These are phyloP conservation scores for Tipula vernalis DNA, from an alignment of 2,888 invertebrate species.

Conservation along the genomic window DNA sequence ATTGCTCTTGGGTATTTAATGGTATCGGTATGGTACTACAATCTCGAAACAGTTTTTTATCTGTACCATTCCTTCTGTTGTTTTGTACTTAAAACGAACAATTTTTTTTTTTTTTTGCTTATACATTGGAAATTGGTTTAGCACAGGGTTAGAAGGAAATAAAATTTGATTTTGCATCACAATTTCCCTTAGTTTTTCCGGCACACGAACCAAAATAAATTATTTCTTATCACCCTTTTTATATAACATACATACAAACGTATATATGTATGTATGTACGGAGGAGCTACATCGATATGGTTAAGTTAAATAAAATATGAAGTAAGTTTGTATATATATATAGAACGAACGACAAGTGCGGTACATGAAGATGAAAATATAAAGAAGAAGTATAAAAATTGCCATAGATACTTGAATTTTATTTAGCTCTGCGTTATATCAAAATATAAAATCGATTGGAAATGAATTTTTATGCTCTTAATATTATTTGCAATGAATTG, in stretches of 20 bases:
- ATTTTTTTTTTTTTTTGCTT: background rate
- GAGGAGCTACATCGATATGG: background rate
- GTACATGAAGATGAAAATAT: background rate
- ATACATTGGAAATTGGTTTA: background rate
- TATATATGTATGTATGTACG: background rate
- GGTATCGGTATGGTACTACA: background rate
- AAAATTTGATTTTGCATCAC: background rate
- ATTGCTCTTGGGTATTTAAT: background rate
- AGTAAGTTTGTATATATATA: background rate
- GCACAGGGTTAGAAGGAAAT: background rate
- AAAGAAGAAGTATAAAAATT: background rate
- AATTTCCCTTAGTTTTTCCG: background rate
- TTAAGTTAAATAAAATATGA: background rate
- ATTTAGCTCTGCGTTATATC: background rate
- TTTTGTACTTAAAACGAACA: background rate
- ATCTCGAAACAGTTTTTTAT: background rate
- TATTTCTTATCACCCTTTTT: background rate
- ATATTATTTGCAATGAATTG: slow-evolving; percentile 4
- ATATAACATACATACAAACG: background rate
- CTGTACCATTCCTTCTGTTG: background rate
- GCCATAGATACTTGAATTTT: slow-evolving; percentile 1
- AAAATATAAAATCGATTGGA: background rate
- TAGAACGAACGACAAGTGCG: background rate
- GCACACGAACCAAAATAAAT: background rate
- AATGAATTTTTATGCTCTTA: background rate